Evolutionary conservation across 2,113 vertebrate genomes (phyloP), one percentile per base, ranked within the genome.

Genomic region (Tychaedon coryphoeus): DNA sequence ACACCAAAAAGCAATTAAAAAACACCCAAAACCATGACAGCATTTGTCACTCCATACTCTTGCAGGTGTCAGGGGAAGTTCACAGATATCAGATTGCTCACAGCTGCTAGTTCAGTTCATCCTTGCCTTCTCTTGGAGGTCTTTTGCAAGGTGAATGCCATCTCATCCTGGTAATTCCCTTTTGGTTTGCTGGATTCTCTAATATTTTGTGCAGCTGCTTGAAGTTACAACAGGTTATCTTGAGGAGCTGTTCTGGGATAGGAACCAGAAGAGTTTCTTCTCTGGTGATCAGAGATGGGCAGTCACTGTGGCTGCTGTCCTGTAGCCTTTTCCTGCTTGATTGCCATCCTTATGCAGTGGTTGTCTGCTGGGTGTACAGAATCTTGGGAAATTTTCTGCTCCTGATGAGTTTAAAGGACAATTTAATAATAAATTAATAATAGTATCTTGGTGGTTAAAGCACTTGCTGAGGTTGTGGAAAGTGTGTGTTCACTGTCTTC

Each of bases 21-120:
- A 31, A 1, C 4, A 5, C 17, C 8, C 0, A 0, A 38, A 45
- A 51, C 18, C 5, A 33, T 61, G 11, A 40, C 0, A 0, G 2
- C 8, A 5, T 82, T 82, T 73, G 15, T 26, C 7, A 19, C 34
- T 51, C 40, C 9, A 3, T 14, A 42, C 19, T 40, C 25, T 58
- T 51, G 40, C 20, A 20, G 34, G 4, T 79, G 26, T 40, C 12
- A 19, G 42, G 29, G 29, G 45, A 56, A 23, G 10, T 47, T 87
- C 31, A 71, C 77, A 40, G 28, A 4, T 70, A 29, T 4, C 33
- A 36, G 22, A 18, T 80, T 70, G 42, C 24, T 83, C 34, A 19
- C 2, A 9, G 19, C 57, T 84, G 19, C 34, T 51, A 12, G 42
- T 76, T 84, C n/a, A 50, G 34, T 70, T 87, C 61, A 56, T 87